A percentile compares a stretch with the other conserved stretches of the same genome.
Evolutionary conservation across 2,888 invertebrate species (phyloP).

Genomic region (Venusia cambrica): DNA sequence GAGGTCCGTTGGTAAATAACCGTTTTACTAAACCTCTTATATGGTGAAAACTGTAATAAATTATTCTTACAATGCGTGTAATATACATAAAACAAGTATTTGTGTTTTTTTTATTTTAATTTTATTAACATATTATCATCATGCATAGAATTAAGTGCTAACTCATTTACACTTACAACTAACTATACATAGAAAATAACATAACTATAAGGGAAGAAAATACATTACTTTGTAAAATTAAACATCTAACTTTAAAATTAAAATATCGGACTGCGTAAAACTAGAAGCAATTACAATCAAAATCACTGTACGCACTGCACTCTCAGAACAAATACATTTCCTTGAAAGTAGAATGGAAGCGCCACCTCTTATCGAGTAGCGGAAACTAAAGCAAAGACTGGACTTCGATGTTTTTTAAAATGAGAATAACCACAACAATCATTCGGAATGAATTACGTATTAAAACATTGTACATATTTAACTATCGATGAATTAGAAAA

Average conservation of each 20-base stretch:
- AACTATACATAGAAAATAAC: constrained; percentile 81
- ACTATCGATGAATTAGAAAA: constrained; percentile 57
- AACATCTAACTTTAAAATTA: constrained; percentile 69
- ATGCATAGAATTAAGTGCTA: constrained; percentile 81
- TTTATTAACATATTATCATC: constrained; percentile 77
- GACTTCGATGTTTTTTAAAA: constrained; percentile 36
- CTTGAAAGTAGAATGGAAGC: constrained; percentile 42
- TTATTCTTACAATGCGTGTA: too few relatives aligned
- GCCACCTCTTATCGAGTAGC: constrained; percentile 45
- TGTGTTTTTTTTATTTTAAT: constrained; percentile 80
- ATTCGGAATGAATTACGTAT: constrained; percentile 58
- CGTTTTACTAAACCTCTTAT: too few relatives aligned
- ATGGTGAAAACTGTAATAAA: too few relatives aligned
- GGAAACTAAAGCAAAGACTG: constrained; percentile 34
- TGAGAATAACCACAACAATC: constrained; percentile 42
- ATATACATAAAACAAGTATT: constrained; percentile 46
- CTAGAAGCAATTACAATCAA: constrained; percentile 69
- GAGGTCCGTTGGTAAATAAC: too few relatives aligned
- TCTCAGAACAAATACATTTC: constrained; percentile 63
- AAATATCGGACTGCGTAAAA: constrained; percentile 69
- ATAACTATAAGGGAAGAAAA: constrained; percentile 78
- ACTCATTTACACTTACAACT: constrained; percentile 80
- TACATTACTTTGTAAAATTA: constrained; percentile 78
- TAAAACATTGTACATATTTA: constrained; percentile 58
- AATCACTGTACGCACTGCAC: constrained; percentile 64